These are phyloP conservation scores for Syrrhaptes paradoxus DNA, from an alignment of 2,113 vertebrate species.

Conservation along the genomic window DNA sequence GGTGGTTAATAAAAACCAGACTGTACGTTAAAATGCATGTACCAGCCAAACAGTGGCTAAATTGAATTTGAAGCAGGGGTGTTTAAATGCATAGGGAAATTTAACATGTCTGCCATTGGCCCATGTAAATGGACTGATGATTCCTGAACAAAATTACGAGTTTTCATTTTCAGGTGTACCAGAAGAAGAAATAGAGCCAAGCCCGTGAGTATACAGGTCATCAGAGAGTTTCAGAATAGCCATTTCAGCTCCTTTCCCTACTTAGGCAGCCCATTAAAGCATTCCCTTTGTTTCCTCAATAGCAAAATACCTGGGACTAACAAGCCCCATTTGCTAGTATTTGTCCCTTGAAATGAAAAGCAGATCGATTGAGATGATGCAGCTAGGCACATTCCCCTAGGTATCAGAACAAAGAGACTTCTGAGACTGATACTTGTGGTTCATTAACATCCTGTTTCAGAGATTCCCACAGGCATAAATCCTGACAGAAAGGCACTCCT, in stretches of 20 bases:
- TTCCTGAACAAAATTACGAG: conserved; percentile 40
- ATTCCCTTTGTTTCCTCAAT: not conserved
- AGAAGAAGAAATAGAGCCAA: not conserved
- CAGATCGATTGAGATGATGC: not conserved
- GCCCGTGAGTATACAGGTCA: not conserved
- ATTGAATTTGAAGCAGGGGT: conserved; percentile 45
- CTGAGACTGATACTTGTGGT: not conserved
- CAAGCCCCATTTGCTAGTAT: conserved; percentile 29
- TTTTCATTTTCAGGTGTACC: not conserved
- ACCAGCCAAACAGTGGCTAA: conserved; percentile 44
- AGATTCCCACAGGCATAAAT: not conserved
- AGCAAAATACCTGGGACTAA: not conserved
- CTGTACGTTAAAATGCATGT: conserved; percentile 42
- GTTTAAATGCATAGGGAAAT: conserved; percentile 69
- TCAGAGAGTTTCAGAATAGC: conserved; percentile 9
- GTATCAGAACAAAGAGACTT: conserved; percentile 23
- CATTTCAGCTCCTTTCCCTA: conserved; percentile 11
- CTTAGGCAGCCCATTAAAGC: not conserved
- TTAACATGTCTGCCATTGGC: conserved; percentile 5
- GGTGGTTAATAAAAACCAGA: conserved; percentile 17
- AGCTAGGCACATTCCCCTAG: not conserved
- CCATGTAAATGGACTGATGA: conserved; percentile 16
- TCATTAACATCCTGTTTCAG: not conserved
- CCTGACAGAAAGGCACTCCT: not conserved
- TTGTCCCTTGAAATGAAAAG: conserved; percentile 38